Evolutionary conservation across 2,888 invertebrate genomes (phyloP), one percentile per base, ranked within the genome.

Genomic region (Epirrita christyi): DNA sequence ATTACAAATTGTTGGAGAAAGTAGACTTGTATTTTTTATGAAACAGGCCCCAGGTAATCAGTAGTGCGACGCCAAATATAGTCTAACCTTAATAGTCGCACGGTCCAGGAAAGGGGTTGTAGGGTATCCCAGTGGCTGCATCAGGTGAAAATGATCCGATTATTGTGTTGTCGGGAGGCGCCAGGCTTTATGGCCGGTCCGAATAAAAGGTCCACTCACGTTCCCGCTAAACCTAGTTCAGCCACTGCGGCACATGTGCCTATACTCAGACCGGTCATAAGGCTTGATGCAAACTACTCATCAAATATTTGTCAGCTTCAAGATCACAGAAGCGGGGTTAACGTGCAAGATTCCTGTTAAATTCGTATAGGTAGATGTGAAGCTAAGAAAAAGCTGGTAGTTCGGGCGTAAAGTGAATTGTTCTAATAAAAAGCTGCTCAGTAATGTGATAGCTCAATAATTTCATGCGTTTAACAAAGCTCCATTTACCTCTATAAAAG

Each of bases 111-210:
- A 40, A 7, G 10, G 6, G 1, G 47, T 55, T 27, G 59, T 55
- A 59, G 5, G 59, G 59, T 27, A 59, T 59, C 55, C 59, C 60
- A 34, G 51, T 38, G 14, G 59, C 59, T 59, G 55, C 55, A 43
- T 46, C 59, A 44, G 46, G 47, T 47, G 53, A 27, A 51, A 59
- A 38, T 21, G 15, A 46, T 54, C 47, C 28, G 27, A 41, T 55
- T 52, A 63, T 47, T 43, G 15, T 13, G 40, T 50, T 36, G 29
- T 28, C 42, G 51, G 29, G 14, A 15, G 10, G 43, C 52, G 53
- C 6, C 47, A 40, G 34, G 53, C 48, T 53, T 53, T 37, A 48
- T 14, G 13, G 14, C 50, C 40, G 34, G 34, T 48, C 43, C 43
- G 52, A 38, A 14, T 38, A 38, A 8, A n/a, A 21, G 21, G 21